Evolutionary conservation across 2,113 vertebrate genomes (phyloP).

Genomic region (Ophiodon elongatus): DNA sequence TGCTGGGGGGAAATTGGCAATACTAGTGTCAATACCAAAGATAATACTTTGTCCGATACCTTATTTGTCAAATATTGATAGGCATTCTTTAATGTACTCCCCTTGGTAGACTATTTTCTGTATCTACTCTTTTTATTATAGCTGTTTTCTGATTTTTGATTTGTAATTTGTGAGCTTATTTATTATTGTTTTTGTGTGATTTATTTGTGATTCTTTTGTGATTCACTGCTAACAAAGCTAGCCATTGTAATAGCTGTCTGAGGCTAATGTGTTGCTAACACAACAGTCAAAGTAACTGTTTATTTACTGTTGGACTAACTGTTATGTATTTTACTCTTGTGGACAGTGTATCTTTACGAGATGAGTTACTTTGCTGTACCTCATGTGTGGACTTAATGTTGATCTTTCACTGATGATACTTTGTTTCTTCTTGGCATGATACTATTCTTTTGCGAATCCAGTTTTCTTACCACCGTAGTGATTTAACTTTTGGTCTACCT

Average conservation of each 20-base stretch:
- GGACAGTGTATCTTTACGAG: neutral
- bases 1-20: neutral
- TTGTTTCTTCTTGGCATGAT: neutral
- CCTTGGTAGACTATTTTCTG: neutral
- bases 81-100: neutral
- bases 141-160: neutral
- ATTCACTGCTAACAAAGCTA: neutral
- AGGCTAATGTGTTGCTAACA: neutral
- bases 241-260: neutral
- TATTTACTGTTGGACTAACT: neutral
- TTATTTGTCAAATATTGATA: neutral
- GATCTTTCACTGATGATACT: neutral
- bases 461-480: neutral
- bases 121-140: neutral
- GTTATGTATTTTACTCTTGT: neutral
- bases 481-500: neutral
- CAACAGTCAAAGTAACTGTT: neutral
- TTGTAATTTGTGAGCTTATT: neutral
- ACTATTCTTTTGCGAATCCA: neutral
- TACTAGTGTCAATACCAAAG: neutral
- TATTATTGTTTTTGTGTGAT: too few relatives aligned
- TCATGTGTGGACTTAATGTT: neutral
- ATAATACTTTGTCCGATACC: neutral
- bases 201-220: neutral
- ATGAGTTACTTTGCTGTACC: neutral